phyloP scores from a whole-genome alignment of 2,113 vertebrate species.

The Sylvia atricapilla region DNA sequence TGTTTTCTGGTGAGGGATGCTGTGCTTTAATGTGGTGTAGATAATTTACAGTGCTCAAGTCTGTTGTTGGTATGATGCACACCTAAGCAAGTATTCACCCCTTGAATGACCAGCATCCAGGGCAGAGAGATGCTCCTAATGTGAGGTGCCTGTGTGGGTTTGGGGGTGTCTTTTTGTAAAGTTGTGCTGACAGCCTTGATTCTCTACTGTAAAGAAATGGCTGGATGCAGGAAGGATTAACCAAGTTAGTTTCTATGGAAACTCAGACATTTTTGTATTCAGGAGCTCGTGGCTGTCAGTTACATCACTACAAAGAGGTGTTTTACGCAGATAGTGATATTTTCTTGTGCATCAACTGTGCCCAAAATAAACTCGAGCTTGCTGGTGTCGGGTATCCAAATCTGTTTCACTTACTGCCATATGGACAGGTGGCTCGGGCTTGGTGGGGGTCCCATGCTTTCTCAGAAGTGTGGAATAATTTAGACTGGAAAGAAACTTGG shows the following conservation, averaged over 20 bases:
- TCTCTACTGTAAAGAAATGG: not conserved
- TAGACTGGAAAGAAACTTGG: not conserved
- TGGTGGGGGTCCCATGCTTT: not conserved
- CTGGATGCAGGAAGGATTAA: constrained; percentile 14
- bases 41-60: not conserved
- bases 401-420: constrained; percentile 1
- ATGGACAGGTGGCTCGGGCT: not conserved
- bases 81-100: not conserved
- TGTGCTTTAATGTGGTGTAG: not conserved
- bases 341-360: constrained; percentile 26
- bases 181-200: not conserved
- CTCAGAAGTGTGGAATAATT: not conserved
- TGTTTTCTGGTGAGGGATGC: not conserved
- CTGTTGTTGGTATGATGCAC: not conserved
- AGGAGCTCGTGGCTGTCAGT: not conserved
- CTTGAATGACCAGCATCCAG: not conserved
- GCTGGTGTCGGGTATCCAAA: constrained; percentile 28
- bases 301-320: constrained; percentile 11
- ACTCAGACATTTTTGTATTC: constrained; percentile 22
- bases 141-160: not conserved
- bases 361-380: constrained; percentile 39
- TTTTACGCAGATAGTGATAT: constrained; percentile 14
- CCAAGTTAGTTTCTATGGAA: constrained; percentile 53
- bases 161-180: not conserved
- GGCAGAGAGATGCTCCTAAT: not conserved